Conservation (phyloP, 2,888 invertebrate species). For the Linnaemya tessellans region DNA sequence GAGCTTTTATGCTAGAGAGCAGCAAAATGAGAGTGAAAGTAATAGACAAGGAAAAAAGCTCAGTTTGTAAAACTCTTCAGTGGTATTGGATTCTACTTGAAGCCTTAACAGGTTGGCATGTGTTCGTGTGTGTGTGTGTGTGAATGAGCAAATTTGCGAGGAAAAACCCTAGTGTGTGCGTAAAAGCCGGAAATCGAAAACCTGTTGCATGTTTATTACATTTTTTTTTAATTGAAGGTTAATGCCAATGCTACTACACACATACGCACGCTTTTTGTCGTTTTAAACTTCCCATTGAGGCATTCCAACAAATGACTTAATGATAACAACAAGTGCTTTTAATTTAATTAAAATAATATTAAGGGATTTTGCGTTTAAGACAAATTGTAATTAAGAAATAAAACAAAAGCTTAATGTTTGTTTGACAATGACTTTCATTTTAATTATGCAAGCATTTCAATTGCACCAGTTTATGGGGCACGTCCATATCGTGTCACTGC, state of each 20-base stretch:
- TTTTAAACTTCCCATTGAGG: background rate
- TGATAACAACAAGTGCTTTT: conserved; percentile 39
- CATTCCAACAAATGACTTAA: conserved; percentile 23
- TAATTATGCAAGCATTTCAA: background rate
- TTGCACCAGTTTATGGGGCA: too few species aligned
- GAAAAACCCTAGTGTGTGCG: conserved; percentile 42
- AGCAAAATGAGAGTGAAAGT: conserved; percentile 37
- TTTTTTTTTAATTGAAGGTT: conserved; percentile 53
- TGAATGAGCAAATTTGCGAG: background rate
- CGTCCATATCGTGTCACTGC: too few species aligned
- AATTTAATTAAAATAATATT: conserved; percentile 55
- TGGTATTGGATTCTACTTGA: background rate
- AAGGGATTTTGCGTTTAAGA: conserved; percentile 42
- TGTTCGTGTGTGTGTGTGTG: background rate
- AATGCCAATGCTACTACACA: conserved; percentile 64
- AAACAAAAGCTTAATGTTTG: conserved; percentile 9
- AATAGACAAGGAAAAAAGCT: conserved; percentile 32
- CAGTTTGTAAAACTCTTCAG: background rate
- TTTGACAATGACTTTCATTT: conserved; percentile 28
- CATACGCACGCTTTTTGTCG: background rate
- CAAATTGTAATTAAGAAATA: conserved; percentile 39
- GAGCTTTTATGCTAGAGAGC: background rate
- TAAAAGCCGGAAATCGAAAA: conserved; percentile 69
- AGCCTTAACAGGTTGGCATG: background rate
- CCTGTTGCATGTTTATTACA: conserved; percentile 67